Percentiles rank a stretch among this genome's conserved stretches.
These are phyloP conservation scores for Drosophila carrolli DNA, from an alignment of 1,140 invertebrate species.

Conservation along the genomic window DNA sequence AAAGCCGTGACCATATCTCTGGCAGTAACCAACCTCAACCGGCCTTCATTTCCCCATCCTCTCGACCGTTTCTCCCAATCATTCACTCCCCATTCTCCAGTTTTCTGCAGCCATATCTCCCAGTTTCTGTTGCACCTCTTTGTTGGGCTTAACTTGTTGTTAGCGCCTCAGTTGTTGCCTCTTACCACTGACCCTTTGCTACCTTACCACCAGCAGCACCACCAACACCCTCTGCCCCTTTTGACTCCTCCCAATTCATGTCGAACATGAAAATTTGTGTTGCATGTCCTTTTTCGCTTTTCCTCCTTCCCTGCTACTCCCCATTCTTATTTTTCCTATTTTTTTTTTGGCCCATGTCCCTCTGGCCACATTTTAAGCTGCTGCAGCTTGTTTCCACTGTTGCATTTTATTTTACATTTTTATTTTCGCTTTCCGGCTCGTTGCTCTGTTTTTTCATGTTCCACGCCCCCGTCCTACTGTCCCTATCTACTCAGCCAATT, in stretches of 20 bases:
- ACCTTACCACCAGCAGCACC: background rate
- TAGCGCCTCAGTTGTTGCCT: conserved; percentile 35
- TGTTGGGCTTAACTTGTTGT: conserved; percentile 50
- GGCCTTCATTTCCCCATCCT: background rate
- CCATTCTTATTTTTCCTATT: conserved; percentile 1
- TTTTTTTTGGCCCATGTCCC: conserved; percentile 29
- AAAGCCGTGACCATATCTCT: conserved; percentile 67
- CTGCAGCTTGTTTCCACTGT: conserved; percentile 41
- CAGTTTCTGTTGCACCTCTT: conserved; percentile 39
- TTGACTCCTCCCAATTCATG: conserved; percentile 57
- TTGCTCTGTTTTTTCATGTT: conserved; percentile 34
- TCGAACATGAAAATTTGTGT: conserved; percentile 78
- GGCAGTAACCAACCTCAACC: conserved; percentile 43
- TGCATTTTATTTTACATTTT: conserved; percentile 55
- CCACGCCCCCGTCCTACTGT: background rate
- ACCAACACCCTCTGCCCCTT: background rate
- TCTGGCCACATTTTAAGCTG: conserved; percentile 50
- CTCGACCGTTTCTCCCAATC: background rate
- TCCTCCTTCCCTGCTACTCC: background rate
- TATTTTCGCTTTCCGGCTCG: conserved; percentile 60
- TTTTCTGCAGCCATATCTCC: background rate
- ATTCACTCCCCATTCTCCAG: background rate
- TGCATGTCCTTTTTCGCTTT: conserved; percentile 54
- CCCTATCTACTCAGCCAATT: conserved; percentile 10
- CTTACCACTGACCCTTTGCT: conserved; percentile 30